Conservation (phyloP, 2,113 vertebrate genomes). For the Ornithorhynchus anatinus region DNA sequence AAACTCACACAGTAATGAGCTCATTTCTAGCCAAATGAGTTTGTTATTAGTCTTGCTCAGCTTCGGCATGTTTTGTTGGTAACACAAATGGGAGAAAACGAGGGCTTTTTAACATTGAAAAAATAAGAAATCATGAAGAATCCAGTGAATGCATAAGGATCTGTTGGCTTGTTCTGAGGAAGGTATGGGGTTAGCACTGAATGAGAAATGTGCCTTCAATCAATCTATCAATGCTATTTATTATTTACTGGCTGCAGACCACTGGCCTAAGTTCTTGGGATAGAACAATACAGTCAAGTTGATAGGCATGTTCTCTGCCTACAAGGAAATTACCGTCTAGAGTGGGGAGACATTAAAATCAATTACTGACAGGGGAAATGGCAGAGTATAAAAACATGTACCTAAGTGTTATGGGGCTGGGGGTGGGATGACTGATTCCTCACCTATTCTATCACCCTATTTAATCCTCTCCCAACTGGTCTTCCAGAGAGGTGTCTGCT, state of each 20-base stretch:
- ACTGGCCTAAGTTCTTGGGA: too few relatives aligned
- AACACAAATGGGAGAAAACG: neutral
- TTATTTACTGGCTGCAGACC: too few relatives aligned
- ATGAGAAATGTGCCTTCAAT: too few relatives aligned
- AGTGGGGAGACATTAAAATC: too few relatives aligned
- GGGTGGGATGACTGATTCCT: neutral
- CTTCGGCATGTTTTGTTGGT: constrained; percentile 3
- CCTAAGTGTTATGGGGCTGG: neutral
- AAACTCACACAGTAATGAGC: neutral
- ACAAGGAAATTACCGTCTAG: too few relatives aligned
- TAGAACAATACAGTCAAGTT: too few relatives aligned
- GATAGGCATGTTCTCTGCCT: too few relatives aligned
- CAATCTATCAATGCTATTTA: too few relatives aligned
- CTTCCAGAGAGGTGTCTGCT: neutral
- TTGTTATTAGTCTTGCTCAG: neutral
- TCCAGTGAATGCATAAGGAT: neutral
- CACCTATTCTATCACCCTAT: neutral
- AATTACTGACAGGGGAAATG: too few relatives aligned
- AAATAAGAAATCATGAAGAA: neutral
- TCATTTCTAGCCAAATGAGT: constrained; percentile 7
- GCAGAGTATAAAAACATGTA: too few relatives aligned
- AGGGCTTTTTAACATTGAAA: neutral
- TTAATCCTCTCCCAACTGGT: neutral
- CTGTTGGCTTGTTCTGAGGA: neutral
- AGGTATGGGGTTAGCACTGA: too few relatives aligned